Base-by-base conservation (phyloP, 2,888 invertebrate genomes). In the Plagiodera versicolora region DNA sequence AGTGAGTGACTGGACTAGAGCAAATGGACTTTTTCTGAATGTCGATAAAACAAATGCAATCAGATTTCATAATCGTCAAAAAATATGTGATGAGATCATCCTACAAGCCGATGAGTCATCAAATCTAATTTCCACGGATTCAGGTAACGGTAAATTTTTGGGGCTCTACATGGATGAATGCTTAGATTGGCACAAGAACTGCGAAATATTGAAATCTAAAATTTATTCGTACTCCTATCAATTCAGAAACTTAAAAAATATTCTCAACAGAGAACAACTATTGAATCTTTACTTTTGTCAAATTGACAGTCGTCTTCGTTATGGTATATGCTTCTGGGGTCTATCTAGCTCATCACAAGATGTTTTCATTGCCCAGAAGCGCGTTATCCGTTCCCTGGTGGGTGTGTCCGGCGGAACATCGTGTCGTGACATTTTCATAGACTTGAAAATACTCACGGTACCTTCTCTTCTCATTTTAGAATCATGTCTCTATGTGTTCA, bases 331-430 rank as follows among this genome's bases (percentile, higher is more conserved):
- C 52, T 35, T 32, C 28, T 32, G 17, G 18, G 52, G 52, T 20
- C 24, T 53, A 53, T 32, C 35, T 19, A 20, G 19, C 19, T 44
- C 44, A 20, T 44, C 39, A 39, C 24, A 39, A 44, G 39, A 53
- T 19, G 53, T 53, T 20, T 53, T 53, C 35, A 20, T 39, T 20
- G n/a, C 53, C 14, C 53, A 53, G 35, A 53, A 53, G 20, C 19
- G 49, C 24, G 30, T 49, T 49, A 19, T 49, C 16, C 44, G 53
- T 53, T 53, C 44, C 19, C 18, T 53, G 53, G 39, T 53, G 39
- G 53, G 53, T 17, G 35, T 19, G 18, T 35, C 35, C 52, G 35
- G 35, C 39, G 17, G 39, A 52, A 52, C 30, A 8, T 52, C 52
- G 39, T 53, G 53, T 53, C 39, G 53, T 44, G 8, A 39, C 20